These are phyloP conservation scores for Paraescarpia echinospica DNA, from an alignment of 1,140 invertebrate species.

Conservation along the genomic window DNA sequence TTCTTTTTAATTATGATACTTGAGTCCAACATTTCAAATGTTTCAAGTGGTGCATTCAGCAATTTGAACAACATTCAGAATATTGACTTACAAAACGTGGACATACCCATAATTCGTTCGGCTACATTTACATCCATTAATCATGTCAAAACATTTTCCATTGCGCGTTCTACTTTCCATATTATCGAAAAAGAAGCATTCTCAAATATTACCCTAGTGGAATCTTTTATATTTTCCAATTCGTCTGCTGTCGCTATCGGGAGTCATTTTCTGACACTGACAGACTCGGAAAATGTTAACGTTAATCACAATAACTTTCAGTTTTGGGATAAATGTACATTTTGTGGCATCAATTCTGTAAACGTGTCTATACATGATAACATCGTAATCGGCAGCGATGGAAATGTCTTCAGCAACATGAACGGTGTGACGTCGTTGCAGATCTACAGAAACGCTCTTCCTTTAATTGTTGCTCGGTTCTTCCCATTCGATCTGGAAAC, in stretches of 20 bases:
- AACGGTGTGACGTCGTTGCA: not conserved
- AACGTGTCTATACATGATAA: not conserved
- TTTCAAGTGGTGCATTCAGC: too few species aligned
- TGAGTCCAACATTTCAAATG: too few species aligned
- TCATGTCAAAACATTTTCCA: not conserved
- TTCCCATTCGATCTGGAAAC: not conserved
- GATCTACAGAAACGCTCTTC: not conserved
- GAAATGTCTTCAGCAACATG: not conserved
- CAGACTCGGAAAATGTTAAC: not conserved
- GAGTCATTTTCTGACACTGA: not conserved
- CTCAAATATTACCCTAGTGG: not conserved
- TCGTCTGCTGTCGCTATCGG: not conserved
- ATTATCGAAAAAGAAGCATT: not conserved
- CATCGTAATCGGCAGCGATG: not conserved
- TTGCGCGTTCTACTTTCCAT: not conserved
- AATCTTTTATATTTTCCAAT: not conserved
- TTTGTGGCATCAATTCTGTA: too few species aligned
- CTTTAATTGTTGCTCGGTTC: not conserved
- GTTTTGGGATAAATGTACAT: not conserved
- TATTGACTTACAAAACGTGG: too few species aligned
- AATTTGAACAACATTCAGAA: too few species aligned
- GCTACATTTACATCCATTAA: not conserved
- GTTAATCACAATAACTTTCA: not conserved
- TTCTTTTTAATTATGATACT: too few species aligned
- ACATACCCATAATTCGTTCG: too few species aligned